Evolutionary conservation across 2,797 vertebrate genomes (phyloP).

Genomic region (Masticophis lateralis): DNA sequence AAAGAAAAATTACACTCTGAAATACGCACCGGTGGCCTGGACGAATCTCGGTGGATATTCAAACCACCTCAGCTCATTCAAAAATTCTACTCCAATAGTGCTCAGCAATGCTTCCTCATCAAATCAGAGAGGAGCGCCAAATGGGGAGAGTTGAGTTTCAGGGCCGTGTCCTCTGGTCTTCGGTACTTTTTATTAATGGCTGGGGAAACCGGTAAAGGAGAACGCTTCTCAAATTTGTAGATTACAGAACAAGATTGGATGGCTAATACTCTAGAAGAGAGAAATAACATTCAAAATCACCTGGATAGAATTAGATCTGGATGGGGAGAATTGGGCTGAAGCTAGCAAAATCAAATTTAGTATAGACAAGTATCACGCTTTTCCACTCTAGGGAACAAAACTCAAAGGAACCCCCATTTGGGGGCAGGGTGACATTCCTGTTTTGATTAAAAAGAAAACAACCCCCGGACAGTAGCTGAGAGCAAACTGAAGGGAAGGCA

Average conservation of each 20-base stretch:
- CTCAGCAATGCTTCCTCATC: not conserved
- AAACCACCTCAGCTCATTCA: not conserved
- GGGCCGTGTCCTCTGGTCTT: not conserved
- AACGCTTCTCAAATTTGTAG: not conserved
- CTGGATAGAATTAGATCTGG: not conserved
- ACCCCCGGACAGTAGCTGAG: rapidly evolving
- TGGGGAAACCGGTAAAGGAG: not conserved
- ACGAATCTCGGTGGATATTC: not conserved
- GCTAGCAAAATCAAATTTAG: not conserved
- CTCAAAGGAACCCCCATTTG: not conserved
- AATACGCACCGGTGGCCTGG: not conserved
- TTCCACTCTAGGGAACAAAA: not conserved
- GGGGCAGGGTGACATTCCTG: not conserved
- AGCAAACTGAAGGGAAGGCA: not conserved
- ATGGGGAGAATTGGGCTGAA: not conserved
- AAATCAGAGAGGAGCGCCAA: not conserved
- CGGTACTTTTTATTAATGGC: not conserved
- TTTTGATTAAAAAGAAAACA: not conserved
- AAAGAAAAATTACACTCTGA: not conserved
- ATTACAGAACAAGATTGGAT: not conserved
- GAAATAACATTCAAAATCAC: not conserved
- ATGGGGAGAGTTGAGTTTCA: not conserved
- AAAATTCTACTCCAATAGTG: not conserved
- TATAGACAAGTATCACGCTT: not conserved
- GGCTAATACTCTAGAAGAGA: not conserved